A percentile compares a stretch with the other conserved stretches of the same genome.
Evolutionary conservation across 2,113 vertebrate genomes (phyloP).

Genomic region (Trochalopteron elliotii): DNA sequence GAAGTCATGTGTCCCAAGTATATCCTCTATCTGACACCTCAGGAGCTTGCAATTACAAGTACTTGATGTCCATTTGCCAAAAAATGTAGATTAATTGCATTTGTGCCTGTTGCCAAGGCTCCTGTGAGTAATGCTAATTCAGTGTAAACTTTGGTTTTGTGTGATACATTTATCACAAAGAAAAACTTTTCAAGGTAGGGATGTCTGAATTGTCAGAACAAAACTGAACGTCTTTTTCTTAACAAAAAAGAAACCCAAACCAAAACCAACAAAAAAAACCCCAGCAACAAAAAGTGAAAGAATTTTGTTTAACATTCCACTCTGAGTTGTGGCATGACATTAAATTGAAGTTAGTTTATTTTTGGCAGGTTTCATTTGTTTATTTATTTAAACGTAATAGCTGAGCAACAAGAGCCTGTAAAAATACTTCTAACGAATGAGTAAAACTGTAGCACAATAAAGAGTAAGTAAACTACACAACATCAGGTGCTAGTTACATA

Average conservation of each 20-base stretch:
- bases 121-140: not conserved
- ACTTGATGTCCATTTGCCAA: conserved; percentile 47
- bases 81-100: conserved; percentile 36
- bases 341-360: conserved; percentile 40
- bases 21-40: conserved; percentile 11
- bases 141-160: not conserved
- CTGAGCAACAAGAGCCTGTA: not conserved
- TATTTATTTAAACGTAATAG: not conserved
- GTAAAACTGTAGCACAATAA: not conserved
- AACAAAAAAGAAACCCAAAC: not conserved
- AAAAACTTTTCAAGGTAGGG: not conserved
- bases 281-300: not conserved
- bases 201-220: not conserved
- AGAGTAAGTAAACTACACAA: not conserved
- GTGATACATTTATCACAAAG: not conserved
- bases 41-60: conserved; percentile 35
- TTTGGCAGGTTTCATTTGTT: conserved; percentile 22
- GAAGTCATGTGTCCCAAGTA: conserved; percentile 47
- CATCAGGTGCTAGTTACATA: not conserved
- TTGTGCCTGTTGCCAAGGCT: conserved; percentile 21
- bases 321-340: not conserved
- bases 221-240: not conserved
- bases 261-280: not conserved
- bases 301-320: not conserved
- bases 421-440: not conserved